Evolutionary conservation across 2,797 vertebrate species (phyloP), one percentile per base, ranked within the genome.

Genomic region (Pyrrhura leucotis): DNA sequence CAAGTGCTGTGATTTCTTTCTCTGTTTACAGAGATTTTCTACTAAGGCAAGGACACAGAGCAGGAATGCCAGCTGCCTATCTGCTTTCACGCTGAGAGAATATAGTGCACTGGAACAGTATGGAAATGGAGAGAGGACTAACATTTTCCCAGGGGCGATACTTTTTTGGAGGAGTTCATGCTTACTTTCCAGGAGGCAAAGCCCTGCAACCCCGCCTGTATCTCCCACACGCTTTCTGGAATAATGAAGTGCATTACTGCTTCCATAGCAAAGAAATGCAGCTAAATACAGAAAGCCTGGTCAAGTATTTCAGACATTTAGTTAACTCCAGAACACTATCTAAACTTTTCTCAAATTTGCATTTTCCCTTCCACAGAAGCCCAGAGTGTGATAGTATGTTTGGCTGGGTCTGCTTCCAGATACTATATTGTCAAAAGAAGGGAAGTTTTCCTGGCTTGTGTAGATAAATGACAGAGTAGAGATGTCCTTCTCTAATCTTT

Each of bases 401-500:
- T 51, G 79, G 35, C 42, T 85, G 54, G n/a, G 58, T 69, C 61
- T 89, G 48, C 56, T 76, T 65, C 50, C 61, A 82, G 48, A 65
- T 35, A 71, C 54, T 68, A 16, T 12, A 59, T 14, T 1, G 0
- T 75, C 76, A 82, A 40, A 91, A 69, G 42, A 63, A 76, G 62
- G 13, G 56, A 90, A 94, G 71, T 81, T 68, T 69, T 74, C 58
- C n/a, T 71, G 56, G 37, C 67, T 87, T 83, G 29, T 71, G 39
- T 62, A 89, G 37, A 91, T 66, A 91, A 79, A 74, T 51, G 75
- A 88, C 65, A 76, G 54, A 54, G 62, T 76, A 33, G 50, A 78
- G 66, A 67, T 85, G 83, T 69, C 68, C 82, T 92, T 71, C 68
- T 71, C 67, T 77, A 76, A 76, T 88, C 48, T 71, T 91, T 76